A percentile compares a stretch with the other conserved stretches of the same genome.
Evolutionary conservation across 2,113 vertebrate genomes (phyloP).

Genomic region (Numida meleagris): DNA sequence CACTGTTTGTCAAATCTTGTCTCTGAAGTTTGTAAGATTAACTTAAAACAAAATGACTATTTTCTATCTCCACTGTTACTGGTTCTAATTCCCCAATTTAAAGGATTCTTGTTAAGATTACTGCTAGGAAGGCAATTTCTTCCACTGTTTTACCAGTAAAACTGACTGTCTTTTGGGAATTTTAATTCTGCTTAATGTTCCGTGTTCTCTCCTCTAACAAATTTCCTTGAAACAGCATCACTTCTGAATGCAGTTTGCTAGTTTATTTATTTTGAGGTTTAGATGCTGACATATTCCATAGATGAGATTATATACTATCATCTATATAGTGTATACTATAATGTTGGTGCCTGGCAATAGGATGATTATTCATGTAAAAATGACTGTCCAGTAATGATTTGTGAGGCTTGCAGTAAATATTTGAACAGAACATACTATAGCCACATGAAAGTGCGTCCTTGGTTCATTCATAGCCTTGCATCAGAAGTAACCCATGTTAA

Average conservation of each 20-base stretch:
- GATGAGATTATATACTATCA: too few relatives aligned
- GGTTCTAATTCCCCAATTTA: background rate
- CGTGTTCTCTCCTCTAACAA: background rate
- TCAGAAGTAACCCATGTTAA: background rate
- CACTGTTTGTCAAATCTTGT: constrained; percentile 30
- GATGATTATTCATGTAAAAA: background rate
- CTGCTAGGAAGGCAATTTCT: background rate
- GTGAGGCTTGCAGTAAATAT: background rate
- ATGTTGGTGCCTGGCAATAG: background rate
- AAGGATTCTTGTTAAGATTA: constrained; percentile 22
- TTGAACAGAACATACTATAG: background rate
- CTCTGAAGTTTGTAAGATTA: constrained; percentile 35
- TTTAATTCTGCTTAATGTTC: background rate
- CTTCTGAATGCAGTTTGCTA: background rate
- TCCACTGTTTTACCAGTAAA: background rate
- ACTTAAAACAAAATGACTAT: constrained; percentile 15
- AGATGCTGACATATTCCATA: background rate
- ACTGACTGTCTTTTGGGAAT: background rate
- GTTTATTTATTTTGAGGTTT: background rate
- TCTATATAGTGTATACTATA: background rate
- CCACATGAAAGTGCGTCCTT: background rate
- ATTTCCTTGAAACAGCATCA: background rate
- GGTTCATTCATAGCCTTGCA: background rate
- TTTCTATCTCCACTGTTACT: background rate
- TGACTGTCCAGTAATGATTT: background rate